Evolutionary conservation across 1,140 invertebrate species (phyloP).

Genomic region (Heliconius melpomene): DNA sequence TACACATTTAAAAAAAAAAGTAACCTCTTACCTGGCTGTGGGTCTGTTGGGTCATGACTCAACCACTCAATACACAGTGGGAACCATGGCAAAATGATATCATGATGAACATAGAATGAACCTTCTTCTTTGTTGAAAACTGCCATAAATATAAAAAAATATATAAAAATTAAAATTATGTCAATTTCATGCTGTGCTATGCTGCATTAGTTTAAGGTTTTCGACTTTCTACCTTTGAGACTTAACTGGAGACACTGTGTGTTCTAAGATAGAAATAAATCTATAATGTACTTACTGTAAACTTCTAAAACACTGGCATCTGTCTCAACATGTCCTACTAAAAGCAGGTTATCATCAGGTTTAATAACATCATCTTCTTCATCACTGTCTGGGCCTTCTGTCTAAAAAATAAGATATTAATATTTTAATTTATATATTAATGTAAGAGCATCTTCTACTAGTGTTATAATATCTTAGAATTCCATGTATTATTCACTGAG

Average conservation of each 20-base stretch:
- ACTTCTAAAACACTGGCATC: constrained; percentile 94
- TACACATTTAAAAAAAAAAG: neutral
- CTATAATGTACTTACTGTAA: constrained; percentile 91
- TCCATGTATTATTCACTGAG: too few relatives aligned
- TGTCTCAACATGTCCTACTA: constrained; percentile 92
- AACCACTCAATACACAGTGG: constrained; percentile 97
- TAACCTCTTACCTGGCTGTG: constrained; percentile 81
- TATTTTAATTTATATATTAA: neutral
- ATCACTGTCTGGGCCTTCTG: constrained; percentile 89
- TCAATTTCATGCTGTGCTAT: neutral
- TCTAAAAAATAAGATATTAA: constrained; percentile 55
- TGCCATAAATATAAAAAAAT: constrained; percentile 80
- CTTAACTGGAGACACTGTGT: too few relatives aligned
- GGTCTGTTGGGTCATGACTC: constrained; percentile 88
- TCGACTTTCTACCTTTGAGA: too few relatives aligned
- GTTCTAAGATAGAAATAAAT: too few relatives aligned
- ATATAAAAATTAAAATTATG: neutral
- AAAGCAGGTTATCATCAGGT: constrained; percentile 94
- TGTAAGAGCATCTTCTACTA: too few relatives aligned
- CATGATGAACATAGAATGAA: constrained; percentile 96
- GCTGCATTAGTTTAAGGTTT: too few relatives aligned
- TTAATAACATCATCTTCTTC: constrained; percentile 95
- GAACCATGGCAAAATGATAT: constrained; percentile 92
- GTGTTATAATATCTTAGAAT: neutral
- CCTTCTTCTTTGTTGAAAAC: constrained; percentile 95